Conservation (phyloP, 1,140 invertebrate species). For the Doryteuthis pealeii region DNA sequence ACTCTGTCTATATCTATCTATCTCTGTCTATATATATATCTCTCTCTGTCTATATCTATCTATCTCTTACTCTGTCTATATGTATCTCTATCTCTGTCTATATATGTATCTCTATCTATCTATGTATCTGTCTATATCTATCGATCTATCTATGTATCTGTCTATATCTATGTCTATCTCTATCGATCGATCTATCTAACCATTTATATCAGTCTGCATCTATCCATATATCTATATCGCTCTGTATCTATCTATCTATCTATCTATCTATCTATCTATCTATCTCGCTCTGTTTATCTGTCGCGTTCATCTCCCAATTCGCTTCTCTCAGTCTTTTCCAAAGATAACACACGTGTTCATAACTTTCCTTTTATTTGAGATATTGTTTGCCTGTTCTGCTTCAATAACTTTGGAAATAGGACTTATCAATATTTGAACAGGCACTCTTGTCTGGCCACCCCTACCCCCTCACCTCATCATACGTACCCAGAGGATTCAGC, state of each 20-base stretch:
- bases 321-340: no score
- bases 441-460: no score
- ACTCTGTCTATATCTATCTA: neutral
- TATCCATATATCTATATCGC: neutral
- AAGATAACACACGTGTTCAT: no score
- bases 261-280: neutral
- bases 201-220: neutral
- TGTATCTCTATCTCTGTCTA: neutral
- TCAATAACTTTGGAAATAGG: no score
- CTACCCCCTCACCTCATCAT: no score
- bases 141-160: neutral
- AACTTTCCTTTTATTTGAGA: no score
- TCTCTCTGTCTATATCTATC: neutral
- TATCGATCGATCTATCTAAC: neutral
- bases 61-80: neutral
- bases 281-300: no score
- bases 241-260: neutral
- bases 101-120: neutral
- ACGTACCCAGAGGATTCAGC: no score
- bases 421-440: no score
- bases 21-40: neutral
- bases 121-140: neutral
- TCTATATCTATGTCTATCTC: neutral
- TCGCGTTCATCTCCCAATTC: no score
- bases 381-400: no score